A percentile compares a stretch with the other conserved stretches of the same genome.
phyloP scores from a whole-genome alignment of 2,888 invertebrate species.

The Anorthoa munda region DNA sequence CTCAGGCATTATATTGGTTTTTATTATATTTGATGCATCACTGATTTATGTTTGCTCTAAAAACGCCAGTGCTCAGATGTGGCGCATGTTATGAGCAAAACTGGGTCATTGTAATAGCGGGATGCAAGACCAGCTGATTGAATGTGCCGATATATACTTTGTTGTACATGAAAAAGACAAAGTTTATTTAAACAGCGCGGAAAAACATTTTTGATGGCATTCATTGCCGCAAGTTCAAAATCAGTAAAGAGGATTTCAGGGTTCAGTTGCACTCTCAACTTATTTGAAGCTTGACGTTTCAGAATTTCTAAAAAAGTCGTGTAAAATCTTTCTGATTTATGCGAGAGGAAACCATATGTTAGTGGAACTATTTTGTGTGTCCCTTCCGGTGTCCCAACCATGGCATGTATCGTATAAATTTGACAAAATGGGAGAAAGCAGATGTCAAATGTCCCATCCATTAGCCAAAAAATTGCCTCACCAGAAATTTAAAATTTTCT shows the following conservation, averaged over 20 bases:
- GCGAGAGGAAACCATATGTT: background rate
- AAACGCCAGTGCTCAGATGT: background rate
- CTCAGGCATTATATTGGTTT: background rate
- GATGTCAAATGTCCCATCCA: background rate
- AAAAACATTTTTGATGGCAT: background rate
- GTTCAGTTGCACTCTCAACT: background rate
- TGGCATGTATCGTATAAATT: background rate
- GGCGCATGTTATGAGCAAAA: background rate
- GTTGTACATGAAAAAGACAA: background rate
- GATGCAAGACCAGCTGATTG: background rate
- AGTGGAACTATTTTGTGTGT: background rate
- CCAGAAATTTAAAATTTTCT: conserved; percentile 3
- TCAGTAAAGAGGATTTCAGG: background rate
- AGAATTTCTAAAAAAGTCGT: conserved; percentile 1
- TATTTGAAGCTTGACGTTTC: conserved; percentile 1
- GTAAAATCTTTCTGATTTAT: conserved; percentile 8
- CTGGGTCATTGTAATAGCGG: background rate
- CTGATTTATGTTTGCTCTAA: background rate
- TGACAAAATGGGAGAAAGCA: conserved; percentile 1
- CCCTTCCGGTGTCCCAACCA: background rate
- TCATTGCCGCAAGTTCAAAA: background rate
- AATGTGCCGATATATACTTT: background rate
- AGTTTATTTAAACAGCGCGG: background rate
- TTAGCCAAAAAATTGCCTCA: background rate
- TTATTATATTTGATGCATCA: conserved; percentile 1